Conservation (phyloP, 2,888 invertebrate genomes). For the Buathra laborator region DNA sequence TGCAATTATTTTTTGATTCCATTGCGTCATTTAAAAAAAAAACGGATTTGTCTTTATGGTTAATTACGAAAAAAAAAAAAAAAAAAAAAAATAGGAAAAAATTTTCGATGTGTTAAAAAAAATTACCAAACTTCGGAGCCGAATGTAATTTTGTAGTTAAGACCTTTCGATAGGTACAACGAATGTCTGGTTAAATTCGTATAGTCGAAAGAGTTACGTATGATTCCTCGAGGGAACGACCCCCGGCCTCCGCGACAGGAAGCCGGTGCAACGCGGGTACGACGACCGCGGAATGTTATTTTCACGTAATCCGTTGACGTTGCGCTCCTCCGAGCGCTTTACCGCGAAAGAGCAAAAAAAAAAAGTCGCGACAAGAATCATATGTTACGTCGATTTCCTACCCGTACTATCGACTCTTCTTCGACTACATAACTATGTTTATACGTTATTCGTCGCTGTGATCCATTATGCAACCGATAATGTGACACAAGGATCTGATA, state of each 20-base stretch:
- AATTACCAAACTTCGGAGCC: no score
- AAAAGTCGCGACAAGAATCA: background rate
- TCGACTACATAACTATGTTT: slow-evolving; percentile 16
- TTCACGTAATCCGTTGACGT: slow-evolving; percentile 61
- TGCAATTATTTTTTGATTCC: no score
- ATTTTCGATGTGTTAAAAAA: no score
- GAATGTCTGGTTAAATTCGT: background rate
- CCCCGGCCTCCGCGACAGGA: slow-evolving; percentile 40
- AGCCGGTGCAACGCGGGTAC: slow-evolving; percentile 63
- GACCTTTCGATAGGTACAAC: background rate
- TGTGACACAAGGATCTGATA: slow-evolving; percentile 11
- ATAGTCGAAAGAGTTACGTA: slow-evolving; percentile 8
- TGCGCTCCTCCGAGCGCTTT: slow-evolving; percentile 17
- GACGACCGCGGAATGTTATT: slow-evolving; percentile 64
- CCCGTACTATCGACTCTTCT: background rate
- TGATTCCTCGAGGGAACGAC: slow-evolving; percentile 24
- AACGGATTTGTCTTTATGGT: no score
- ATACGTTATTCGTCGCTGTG: slow-evolving; percentile 23
- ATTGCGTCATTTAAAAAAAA: no score
- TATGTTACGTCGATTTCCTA: background rate
- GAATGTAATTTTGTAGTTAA: no score
- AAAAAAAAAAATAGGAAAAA: no score
- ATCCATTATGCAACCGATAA: slow-evolving; percentile 44
- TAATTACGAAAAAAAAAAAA: no score
- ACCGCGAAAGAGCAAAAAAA: background rate